Conservation (phyloP, 2,888 invertebrate genomes). For the Galerucella pusilla region DNA sequence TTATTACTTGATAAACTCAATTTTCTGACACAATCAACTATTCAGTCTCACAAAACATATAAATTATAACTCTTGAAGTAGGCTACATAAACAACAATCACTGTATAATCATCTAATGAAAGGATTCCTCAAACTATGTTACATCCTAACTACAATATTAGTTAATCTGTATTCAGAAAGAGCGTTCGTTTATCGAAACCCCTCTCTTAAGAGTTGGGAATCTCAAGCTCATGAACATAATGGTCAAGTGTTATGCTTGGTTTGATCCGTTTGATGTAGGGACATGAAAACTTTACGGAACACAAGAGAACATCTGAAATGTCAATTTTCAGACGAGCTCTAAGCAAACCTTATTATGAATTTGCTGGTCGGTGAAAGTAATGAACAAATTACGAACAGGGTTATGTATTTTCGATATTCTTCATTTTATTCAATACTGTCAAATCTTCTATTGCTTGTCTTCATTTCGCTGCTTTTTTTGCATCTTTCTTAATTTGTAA, state of each 20-base stretch:
- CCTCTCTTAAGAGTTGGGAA: conserved; percentile 4
- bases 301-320: not conserved
- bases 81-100: not conserved
- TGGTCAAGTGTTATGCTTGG: conserved; percentile 10
- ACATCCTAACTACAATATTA: conserved; percentile 2
- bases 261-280: not conserved
- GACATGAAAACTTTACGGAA: not conserved
- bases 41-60: not conserved
- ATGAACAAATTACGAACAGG: not conserved
- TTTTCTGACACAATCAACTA: too few species aligned
- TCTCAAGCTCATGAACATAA: conserved; percentile 6
- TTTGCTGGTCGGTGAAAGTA: not conserved
- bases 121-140: conserved; percentile 1
- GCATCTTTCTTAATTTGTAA: too few species aligned
- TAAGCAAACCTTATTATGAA: not conserved
- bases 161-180: conserved; percentile 6
- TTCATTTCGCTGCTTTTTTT: too few species aligned
- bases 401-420: too few species aligned
- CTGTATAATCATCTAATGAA: not conserved
- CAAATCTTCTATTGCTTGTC: too few species aligned
- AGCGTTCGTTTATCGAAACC: conserved; percentile 6
- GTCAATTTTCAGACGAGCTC: not conserved
- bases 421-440: too few species aligned
- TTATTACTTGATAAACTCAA: too few species aligned
- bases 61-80: not conserved